Conservation (phyloP, 2,113 vertebrate genomes). For the Eubucco bourcierii region DNA sequence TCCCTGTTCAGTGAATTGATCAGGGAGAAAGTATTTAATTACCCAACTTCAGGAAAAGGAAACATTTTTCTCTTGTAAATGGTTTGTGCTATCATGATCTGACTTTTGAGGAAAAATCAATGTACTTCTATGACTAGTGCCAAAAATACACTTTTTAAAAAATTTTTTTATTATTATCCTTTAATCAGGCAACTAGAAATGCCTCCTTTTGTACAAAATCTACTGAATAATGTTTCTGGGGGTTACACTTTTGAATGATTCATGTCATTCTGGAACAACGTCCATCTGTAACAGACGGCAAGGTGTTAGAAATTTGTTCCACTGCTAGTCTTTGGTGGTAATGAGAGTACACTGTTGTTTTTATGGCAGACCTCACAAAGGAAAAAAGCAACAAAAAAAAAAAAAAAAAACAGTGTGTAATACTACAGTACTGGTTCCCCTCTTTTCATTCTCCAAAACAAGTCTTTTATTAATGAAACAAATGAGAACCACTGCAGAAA, state of each 20-base stretch:
- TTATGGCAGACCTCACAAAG: not conserved
- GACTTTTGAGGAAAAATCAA: not conserved
- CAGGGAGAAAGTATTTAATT: conserved; percentile 20
- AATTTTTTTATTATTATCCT: not conserved
- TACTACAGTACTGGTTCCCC: not conserved
- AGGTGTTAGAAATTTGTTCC: conserved; percentile 29
- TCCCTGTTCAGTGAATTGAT: not conserved
- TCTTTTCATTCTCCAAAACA: conserved; percentile 13
- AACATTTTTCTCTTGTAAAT: conserved; percentile 7
- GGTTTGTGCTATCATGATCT: not conserved
- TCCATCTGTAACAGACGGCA: not conserved
- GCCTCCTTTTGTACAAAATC: not conserved
- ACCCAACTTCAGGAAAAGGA: not conserved
- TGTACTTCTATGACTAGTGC: not conserved
- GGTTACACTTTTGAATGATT: conserved; percentile 45
- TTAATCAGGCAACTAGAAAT: conserved; percentile 5
- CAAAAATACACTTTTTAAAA: not conserved
- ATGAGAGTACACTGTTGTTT: not conserved
- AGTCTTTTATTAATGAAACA: conserved; percentile 8
- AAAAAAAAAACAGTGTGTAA: not conserved
- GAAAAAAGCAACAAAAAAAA: too few species aligned
- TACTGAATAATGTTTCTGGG: not conserved
- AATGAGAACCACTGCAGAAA: not conserved
- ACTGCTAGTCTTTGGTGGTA: not conserved
- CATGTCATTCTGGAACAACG: not conserved